Evolutionary conservation across 2,888 invertebrate genomes (phyloP), one percentile per base, ranked within the genome.

Genomic region (Thereva nobilitata): DNA sequence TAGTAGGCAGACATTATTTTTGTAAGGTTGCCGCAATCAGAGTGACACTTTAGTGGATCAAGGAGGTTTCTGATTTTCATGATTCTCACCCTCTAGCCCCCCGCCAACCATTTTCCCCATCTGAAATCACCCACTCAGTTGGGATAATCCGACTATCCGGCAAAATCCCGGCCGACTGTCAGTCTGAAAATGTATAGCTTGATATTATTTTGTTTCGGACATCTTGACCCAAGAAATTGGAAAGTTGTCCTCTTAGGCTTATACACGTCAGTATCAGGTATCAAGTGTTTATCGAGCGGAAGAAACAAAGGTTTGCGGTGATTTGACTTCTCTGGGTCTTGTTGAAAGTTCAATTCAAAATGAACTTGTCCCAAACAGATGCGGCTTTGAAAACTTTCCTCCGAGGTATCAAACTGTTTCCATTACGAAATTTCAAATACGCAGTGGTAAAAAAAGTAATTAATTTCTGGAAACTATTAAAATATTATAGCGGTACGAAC

Each of bases 251-350:
- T 52, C 4, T 6, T 52, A 8, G 7, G 52, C 34, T 52, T 52
- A 52, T 35, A 52, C 52, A 52, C 52, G 52, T 52, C 52, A 52
- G 35, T 4, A 8, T 52, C 52, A 52, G 52, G 52, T 35, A 52
- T 52, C 52, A 52, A 2, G 35, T 34, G 35, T 52, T 52, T 52
- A 52, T 52, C 8, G 52, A 52, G 34, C 34, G 52, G 52, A 52
- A 23, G 52, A 10, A 52, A 52, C 52, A 52, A 52, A n/a, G 35
- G 34, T 35, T 52, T 10, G 23, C 9, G 6, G 35, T 34, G 23
- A 52, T 23, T 3, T 35, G 12, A 47, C 47, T 47, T 23, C 23
- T 23, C 23, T 47, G 10, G 52, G 34, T 52, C 52, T 35, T 34
- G 23, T 52, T 3, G 52, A 52, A 35, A 52, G 34, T 52, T 52